Evolutionary conservation across 2,113 vertebrate species (phyloP), one percentile per base, ranked within the genome.

Genomic region (Spea multiplicata): DNA sequence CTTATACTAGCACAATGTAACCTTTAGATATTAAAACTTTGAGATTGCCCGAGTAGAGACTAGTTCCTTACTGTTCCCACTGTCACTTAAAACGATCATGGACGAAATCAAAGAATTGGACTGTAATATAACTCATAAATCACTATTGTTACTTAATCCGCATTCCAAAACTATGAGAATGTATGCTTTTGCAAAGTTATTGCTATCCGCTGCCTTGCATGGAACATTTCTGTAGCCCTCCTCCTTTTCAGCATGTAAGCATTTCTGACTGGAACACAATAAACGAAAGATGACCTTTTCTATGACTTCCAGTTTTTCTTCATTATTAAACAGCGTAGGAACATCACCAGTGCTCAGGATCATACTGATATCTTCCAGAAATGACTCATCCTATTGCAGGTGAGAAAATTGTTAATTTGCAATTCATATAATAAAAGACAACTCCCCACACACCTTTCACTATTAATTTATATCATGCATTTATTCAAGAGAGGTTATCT

Each of bases 391-490:
- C 75, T 85, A 83, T 44, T 84, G 74, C 78, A 86, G 81, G 88
- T 80, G 65, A 85, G 87, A 79, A 85, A 87, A 83, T 85, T 86
- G 67, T 70, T 89, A 82, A 84, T 88, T 86, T 90, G 82, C 64
- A 84, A n/a, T 7, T 52, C 75, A 81, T 82, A 88, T 84, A 84
- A 80, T 76, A 87, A 86, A 84, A 64, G 49, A 75, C 80, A 83
- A 84, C 84, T 76, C 82, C 6, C 14, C 66, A 74, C 71, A 64
- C 66, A 83, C 77, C 71, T 83, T 89, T 87, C 61, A 47, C 52
- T 81, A 83, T 85, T 84, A 73, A 81, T 89, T 89, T 86, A 82
- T 81, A 86, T 85, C 81, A 67, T 46, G 77, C 62, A 8, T 7
- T 57, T 82, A 84, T 85, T 82, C 81, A 72, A 84, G 85, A 12